Base-by-base conservation (phyloP, 2,888 invertebrate genomes). In the Idaea dimidiata region DNA sequence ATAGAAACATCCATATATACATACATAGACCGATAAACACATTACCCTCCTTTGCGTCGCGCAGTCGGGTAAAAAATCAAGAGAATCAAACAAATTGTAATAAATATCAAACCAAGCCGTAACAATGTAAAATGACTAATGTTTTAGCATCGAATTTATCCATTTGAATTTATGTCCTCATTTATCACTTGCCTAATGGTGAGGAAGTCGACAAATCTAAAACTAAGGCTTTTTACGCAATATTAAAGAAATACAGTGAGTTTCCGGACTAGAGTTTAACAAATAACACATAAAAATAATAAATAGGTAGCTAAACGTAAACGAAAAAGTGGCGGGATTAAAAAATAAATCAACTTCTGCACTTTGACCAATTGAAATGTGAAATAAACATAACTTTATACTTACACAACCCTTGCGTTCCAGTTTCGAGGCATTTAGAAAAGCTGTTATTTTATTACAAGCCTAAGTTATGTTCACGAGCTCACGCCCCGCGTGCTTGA, bases 361-460 rank as follows among this genome's bases (percentile, higher is more conserved):
- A 24, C 14, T 43, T 43, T 43, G 10, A 14, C 43, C 10, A 43
- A 14, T 43, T 43, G 2, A 43, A 43, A 43, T 43, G 43, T 14
- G 14, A 43, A 43, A 43, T 43, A 43, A 43, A 43, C 43, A 10
- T 32, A 10, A 32, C 32, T 32, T 8, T 43, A 14, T 43, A 43
- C 2, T 10, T 3, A 8, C 14, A 14, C 43, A 10, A 43, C 43
- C 43, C 43, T 43, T 8, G 43, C 43, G 10, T 43, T 43, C 59
- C 58, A 65, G 62, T 61, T 63, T 60, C 64, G 65, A 62, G 62
- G 63, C 70, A 70, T 73, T 70, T 70, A 68, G 69, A 66, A 56
- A 67, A 61, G 69, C 65, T 62, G 64, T 65, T 67, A 70, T 73
- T 73, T 69, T 68, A 69, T 71, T 68, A 63, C 66, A 60, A 61